Percentiles rank a stretch among this genome's conserved stretches.
Conservation (phyloP, 2,113 vertebrate genomes). For the Nesogale talazaci region DNA sequence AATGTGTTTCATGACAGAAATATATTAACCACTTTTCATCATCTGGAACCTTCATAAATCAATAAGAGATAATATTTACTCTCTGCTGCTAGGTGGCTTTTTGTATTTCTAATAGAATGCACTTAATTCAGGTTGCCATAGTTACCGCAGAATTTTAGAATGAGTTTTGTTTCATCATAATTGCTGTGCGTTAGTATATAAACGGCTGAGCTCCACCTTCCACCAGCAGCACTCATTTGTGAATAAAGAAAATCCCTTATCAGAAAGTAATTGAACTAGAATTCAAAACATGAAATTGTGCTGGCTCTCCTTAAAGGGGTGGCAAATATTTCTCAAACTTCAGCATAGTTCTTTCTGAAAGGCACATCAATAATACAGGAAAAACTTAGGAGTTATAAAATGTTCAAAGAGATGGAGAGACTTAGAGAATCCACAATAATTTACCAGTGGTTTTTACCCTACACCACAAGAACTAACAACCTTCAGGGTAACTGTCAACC, state of each 20-base stretch:
- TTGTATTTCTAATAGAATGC: constrained; percentile 86
- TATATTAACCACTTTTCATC: constrained; percentile 85
- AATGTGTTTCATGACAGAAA: constrained; percentile 82
- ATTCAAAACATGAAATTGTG: constrained; percentile 81
- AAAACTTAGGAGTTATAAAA: constrained; percentile 77
- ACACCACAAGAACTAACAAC: constrained; percentile 32
- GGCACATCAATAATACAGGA: constrained; percentile 77
- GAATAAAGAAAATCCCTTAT: constrained; percentile 82
- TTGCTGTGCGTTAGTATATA: constrained; percentile 86
- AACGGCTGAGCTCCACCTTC: constrained; percentile 86
- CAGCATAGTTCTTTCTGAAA: constrained; percentile 62
- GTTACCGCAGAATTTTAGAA: constrained; percentile 86
- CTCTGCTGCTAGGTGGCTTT: constrained; percentile 78
- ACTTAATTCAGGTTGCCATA: constrained; percentile 86
- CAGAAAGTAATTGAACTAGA: constrained; percentile 82
- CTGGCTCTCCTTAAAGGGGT: constrained; percentile 77
- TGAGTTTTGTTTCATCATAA: constrained; percentile 89
- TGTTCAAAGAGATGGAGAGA: constrained; percentile 20
- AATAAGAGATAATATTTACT: constrained; percentile 89
- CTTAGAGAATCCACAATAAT: constrained; percentile 47
- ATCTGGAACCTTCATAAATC: constrained; percentile 86
- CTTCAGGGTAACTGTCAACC: background rate
- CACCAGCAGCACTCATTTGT: constrained; percentile 83
- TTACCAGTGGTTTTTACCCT: constrained; percentile 58
- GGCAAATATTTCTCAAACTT: constrained; percentile 81